phyloP scores from a whole-genome alignment of 1,140 invertebrate genomes.

The Periplaneta americana region DNA sequence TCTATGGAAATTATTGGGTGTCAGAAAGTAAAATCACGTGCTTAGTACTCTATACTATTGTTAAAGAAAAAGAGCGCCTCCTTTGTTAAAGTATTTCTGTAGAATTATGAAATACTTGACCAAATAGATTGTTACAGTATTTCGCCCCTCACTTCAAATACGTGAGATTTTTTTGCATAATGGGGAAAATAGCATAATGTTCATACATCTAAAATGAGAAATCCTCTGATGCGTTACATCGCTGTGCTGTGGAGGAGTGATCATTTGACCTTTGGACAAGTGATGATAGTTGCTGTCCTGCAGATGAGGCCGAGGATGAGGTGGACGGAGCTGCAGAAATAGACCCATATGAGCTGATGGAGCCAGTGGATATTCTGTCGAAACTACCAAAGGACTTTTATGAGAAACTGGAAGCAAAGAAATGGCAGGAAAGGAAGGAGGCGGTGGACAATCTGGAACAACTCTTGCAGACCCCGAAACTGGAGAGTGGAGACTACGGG shows the following conservation, averaged over 20 bases:
- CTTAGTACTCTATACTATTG: too few relatives aligned
- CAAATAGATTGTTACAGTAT: too few relatives aligned
- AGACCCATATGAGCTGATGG: slow-evolving; percentile 86
- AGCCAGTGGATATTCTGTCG: slow-evolving; percentile 88
- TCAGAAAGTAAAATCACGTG: too few relatives aligned
- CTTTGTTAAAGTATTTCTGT: too few relatives aligned
- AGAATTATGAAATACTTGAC: too few relatives aligned
- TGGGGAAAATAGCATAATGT: neutral
- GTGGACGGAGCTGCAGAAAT: slow-evolving; percentile 61
- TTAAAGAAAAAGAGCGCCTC: too few relatives aligned
- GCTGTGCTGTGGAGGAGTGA: too few relatives aligned
- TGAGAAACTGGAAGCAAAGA: slow-evolving; percentile 92
- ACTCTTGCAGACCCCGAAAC: slow-evolving; percentile 72
- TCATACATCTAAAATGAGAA: too few relatives aligned
- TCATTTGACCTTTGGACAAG: neutral
- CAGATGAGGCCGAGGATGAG: slow-evolving; percentile 29
- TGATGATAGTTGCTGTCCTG: neutral
- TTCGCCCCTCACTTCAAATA: too few relatives aligned
- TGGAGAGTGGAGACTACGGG: slow-evolving; percentile 90
- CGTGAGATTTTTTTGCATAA: too few relatives aligned
- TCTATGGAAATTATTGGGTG: too few relatives aligned
- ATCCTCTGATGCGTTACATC: too few relatives aligned
- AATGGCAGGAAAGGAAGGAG: slow-evolving; percentile 96
- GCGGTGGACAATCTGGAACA: slow-evolving; percentile 75
- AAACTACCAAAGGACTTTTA: slow-evolving; percentile 95